A percentile compares a stretch with the other conserved stretches of the same genome.
These are phyloP conservation scores for Sebastiscus tertius DNA, from an alignment of 2,797 vertebrate genomes.

Conservation along the genomic window DNA sequence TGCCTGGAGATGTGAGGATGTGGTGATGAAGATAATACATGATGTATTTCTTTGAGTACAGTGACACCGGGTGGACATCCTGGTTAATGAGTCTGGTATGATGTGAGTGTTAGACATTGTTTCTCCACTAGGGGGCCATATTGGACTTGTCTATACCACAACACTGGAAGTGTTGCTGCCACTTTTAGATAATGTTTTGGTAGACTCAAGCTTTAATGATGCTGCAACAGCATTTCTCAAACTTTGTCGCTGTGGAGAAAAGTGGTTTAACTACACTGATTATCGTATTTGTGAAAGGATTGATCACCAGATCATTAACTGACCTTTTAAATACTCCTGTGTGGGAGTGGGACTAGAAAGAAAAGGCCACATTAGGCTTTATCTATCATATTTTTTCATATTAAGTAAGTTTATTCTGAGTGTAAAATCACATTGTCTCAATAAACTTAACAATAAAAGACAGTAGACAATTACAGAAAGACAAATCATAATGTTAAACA, in stretches of 20 bases:
- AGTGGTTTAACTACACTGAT: neutral
- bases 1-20: neutral
- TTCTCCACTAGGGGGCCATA: conserved; percentile 42
- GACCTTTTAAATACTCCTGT: neutral
- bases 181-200: neutral
- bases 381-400: neutral
- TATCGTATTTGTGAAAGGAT: neutral
- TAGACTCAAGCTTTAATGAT: neutral
- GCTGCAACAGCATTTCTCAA: neutral
- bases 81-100: neutral
- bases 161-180: neutral
- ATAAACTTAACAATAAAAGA: neutral
- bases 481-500: neutral
- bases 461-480: neutral
- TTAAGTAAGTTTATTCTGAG: neutral
- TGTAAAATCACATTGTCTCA: neutral
- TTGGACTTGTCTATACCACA: neutral
- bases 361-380: neutral
- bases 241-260: neutral
- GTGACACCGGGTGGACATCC: conserved; percentile 71
- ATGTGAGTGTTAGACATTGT: neutral
- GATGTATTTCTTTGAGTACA: conserved; percentile 34
- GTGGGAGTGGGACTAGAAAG: accelerated
- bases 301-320: neutral
- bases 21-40: too few relatives aligned